Percentiles rank a stretch among this genome's conserved stretches.
phyloP scores from a whole-genome alignment of 2,113 vertebrate species.

The Engystomops pustulosus region DNA sequence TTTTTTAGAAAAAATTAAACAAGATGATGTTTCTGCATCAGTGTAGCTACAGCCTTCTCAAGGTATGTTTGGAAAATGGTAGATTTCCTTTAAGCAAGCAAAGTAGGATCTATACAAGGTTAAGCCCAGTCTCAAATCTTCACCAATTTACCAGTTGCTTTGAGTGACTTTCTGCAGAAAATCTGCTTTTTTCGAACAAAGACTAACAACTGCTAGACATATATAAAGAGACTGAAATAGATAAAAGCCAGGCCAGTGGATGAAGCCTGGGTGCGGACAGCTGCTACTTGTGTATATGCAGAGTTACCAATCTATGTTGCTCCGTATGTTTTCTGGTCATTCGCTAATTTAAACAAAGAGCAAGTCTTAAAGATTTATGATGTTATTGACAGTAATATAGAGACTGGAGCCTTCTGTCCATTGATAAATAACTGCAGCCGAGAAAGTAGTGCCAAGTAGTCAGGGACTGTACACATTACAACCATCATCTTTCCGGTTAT shows the following conservation, averaged over 20 bases:
- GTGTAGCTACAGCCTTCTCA: too few species aligned
- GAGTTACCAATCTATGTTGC: not conserved
- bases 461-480: too few species aligned
- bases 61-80: too few species aligned
- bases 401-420: slow-evolving; percentile 40
- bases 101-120: too few species aligned
- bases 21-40: too few species aligned
- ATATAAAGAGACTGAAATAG: not conserved
- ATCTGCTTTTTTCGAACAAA: too few species aligned
- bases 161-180: too few species aligned
- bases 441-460: not conserved
- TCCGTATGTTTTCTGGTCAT: slow-evolving; percentile 32
- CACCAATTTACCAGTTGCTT: too few species aligned
- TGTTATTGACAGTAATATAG: slow-evolving; percentile 23
- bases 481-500: too few species aligned
- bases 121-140: too few species aligned
- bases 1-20: too few species aligned
- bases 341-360: slow-evolving; percentile 44
- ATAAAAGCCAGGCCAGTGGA: not conserved
- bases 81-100: too few species aligned
- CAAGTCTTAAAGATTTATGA: slow-evolving; percentile 23
- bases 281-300: slow-evolving; percentile 32
- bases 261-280: not conserved
- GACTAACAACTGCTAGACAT: not conserved
- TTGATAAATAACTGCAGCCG: not conserved